Evolutionary conservation across 2,797 vertebrate genomes (phyloP), one percentile per base, ranked within the genome.

Genomic region (Staurois parvus): DNA sequence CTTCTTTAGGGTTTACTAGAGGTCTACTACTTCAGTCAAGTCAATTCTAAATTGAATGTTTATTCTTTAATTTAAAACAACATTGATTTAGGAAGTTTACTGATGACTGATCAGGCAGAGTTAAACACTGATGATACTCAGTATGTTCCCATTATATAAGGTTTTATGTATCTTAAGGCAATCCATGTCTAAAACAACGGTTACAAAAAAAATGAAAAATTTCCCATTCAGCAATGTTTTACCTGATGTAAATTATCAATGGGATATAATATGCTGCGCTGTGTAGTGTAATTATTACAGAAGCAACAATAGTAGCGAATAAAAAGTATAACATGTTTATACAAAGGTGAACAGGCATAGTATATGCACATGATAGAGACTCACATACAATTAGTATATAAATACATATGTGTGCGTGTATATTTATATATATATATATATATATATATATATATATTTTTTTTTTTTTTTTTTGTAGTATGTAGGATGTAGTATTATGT

Each of bases 261-360:
- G 21, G 32, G 78, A 48, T 17, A n/a, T 34, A 72, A 10, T 70
- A 2, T 56, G 0, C 3, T n/a, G 24, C 17, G 2, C 40, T 32
- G 66, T 13, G 56, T 32, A 56, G 67, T 70, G 30, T 59, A 56
- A 80, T 69, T 56, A 56, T 80, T 6, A 15, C n/a, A 67, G 59
- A 15, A 26, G 30, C 10, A 66, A 56, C 21, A 7, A 21, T 19
- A 21, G 5, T 5, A 56, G 48, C 48, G 2, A 56, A 56, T 56
- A 1, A 37, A 10, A 37, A 8, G 37, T 9, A 37, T 37, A 37
- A 9, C 9, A 37, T 37, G 37, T 37, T 37, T 37, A 37, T 10
- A 10, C 8, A 37, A 37, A 8, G 10, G 37, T 37, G 8, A 37
- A 37, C 8, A 37, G 37, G 37, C 4, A 10, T 37, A 37, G 37